A percentile compares a stretch with the other conserved stretches of the same genome.
Evolutionary conservation across 2,113 vertebrate genomes (phyloP).

Genomic region (Orcinus orca): DNA sequence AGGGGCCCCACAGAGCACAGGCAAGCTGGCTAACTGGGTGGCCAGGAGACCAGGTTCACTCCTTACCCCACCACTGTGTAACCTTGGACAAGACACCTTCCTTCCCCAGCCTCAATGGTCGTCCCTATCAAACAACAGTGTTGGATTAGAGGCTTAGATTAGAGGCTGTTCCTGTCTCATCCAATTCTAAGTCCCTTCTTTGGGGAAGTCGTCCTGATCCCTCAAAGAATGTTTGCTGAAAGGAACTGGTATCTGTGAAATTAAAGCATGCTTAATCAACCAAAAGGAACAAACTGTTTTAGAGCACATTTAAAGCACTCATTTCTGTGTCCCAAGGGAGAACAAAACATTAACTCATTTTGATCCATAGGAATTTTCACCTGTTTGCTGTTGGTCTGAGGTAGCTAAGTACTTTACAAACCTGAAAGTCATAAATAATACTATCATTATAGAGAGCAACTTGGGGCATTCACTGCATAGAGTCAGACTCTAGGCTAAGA

Average conservation of each 20-base stretch:
- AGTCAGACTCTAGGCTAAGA: not conserved
- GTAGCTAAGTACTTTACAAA: not conserved
- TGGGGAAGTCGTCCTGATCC: conserved; percentile 10
- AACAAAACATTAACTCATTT: not conserved
- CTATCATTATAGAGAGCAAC: not conserved
- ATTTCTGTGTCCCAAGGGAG: not conserved
- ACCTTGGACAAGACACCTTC: not conserved
- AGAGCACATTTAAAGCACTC: not conserved
- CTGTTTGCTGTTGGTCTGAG: not conserved
- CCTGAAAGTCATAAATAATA: not conserved
- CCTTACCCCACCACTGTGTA: not conserved
- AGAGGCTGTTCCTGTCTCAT: not conserved
- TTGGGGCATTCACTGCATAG: not conserved
- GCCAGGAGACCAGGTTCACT: not conserved
- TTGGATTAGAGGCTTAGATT: not conserved
- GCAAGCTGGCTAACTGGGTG: not conserved
- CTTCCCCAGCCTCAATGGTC: not conserved
- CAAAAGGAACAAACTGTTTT: not conserved
- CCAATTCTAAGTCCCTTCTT: not conserved
- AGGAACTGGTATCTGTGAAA: conserved; percentile 13
- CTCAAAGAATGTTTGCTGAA: not conserved
- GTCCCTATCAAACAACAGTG: not conserved
- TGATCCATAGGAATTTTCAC: not conserved
- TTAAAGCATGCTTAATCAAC: not conserved
- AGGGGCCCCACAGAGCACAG: accelerated